Percentiles rank a stretch among this genome's conserved stretches.
phyloP scores from a whole-genome alignment of 2,888 invertebrate genomes.

The Rhagium mordax region DNA sequence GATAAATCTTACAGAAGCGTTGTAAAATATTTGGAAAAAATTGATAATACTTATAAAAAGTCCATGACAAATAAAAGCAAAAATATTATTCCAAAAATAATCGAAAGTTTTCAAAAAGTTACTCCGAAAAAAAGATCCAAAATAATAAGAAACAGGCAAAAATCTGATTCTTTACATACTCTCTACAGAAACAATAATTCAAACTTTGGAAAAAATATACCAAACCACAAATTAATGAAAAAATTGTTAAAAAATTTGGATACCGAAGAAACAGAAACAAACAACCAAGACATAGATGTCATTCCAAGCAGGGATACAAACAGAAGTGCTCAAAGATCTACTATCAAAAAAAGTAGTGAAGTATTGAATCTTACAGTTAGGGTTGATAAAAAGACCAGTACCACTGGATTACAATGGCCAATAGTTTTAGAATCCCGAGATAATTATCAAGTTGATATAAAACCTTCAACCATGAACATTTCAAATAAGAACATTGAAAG shows the following conservation, averaged over 20 bases:
- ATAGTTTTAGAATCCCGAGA: not conserved
- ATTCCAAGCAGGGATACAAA: slow-evolving; percentile 38
- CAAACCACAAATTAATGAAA: slow-evolving; percentile 57
- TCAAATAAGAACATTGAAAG: not conserved
- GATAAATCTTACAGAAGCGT: slow-evolving; percentile 40
- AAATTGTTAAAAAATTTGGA: slow-evolving; percentile 51
- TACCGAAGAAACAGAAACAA: slow-evolving; percentile 15
- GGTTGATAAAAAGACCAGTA: slow-evolving; percentile 45
- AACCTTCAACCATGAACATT: not conserved
- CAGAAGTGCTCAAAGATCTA: not conserved
- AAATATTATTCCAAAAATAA: slow-evolving; percentile 48
- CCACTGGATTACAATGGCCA: slow-evolving; percentile 42
- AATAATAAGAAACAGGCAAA: not conserved
- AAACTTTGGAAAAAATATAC: slow-evolving; percentile 54
- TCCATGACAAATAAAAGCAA: slow-evolving; percentile 20
- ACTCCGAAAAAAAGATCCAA: slow-evolving; percentile 35
- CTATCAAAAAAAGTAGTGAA: not conserved
- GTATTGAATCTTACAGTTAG: slow-evolving; percentile 1
- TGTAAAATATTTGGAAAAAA: slow-evolving; percentile 40
- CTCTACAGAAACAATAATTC: slow-evolving; percentile 47
- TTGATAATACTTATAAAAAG: slow-evolving; percentile 21
- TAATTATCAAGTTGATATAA: not conserved
- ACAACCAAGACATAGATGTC: slow-evolving; percentile 24
- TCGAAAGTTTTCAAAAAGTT: slow-evolving; percentile 49
- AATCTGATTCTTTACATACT: slow-evolving; percentile 44